Base-by-base conservation (phyloP, 2,888 invertebrate species). In the Dasypogon diadema region DNA sequence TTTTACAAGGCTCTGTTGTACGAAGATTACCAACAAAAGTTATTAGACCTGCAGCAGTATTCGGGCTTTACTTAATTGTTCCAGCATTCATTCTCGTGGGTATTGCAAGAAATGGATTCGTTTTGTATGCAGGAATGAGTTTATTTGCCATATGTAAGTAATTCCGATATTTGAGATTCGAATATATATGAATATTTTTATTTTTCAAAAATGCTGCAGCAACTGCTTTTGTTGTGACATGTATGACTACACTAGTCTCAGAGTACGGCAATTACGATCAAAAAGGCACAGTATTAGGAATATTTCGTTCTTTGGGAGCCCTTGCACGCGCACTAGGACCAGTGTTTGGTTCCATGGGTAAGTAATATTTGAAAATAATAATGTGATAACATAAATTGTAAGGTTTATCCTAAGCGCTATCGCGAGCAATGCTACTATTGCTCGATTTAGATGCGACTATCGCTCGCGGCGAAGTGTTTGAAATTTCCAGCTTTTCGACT, bases 241-340 rank as follows among this genome's bases (percentile, higher is more conserved):
- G 96, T 82, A 90, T 99, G 87, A 98, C 96, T 81, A 94, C 98
- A 2, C 87, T 97, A 85, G 95, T 95, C n/a, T 96, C 98, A 2
- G 90, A 91, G 79, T 92, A 93, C 83, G 93, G 94, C 4, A 91
- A 91, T 42, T 89, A 87, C 76, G 92, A 92, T 82, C 94, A 97
- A 82, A 97, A 98, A 83, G 99, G 99, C 26, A 92, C 93, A 0
- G 93, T 96, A 79, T 91, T 98, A 83, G 99, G 99, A 10, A 94
- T 96, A 79, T 95, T 98, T 83, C 90, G 99, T 77, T 98, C 98
- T 1, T 88, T 99, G 42, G 99, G 99, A 14, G 96, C 98, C 1
- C 87, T 99, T 54, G 98, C 98, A 0, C 88, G 99, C 80, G 97
- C 97, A 21, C 85, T 95, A 34, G 99, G 99, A 2, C 99, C 99